Percentiles rank a stretch among this genome's conserved stretches.
Conservation (phyloP, 2,113 vertebrate genomes). For the Chamaetylas fuelleborni region DNA sequence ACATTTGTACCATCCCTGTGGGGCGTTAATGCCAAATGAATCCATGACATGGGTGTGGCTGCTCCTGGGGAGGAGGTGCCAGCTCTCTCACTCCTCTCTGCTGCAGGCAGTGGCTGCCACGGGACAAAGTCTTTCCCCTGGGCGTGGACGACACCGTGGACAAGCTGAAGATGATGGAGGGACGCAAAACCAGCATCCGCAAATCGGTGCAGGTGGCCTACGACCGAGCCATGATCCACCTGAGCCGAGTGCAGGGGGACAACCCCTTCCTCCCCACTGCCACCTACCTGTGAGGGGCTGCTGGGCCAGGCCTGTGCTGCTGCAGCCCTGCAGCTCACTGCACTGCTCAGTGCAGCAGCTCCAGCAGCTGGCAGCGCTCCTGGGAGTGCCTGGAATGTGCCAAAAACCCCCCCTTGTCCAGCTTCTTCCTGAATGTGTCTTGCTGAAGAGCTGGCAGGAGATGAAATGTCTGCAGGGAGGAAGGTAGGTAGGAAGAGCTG, state of each 20-base stretch:
- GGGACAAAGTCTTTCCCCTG: slow-evolving; percentile 89
- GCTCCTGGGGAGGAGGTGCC: not conserved
- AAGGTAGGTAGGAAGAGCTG: not conserved
- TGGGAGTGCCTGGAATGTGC: slow-evolving; percentile 54
- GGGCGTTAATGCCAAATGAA: not conserved
- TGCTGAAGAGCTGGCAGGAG: slow-evolving; percentile 47
- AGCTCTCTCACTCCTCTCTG: not conserved
- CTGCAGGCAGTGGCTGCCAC: slow-evolving; percentile 94
- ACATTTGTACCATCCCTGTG: fast-evolving
- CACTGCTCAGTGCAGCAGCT: not conserved
- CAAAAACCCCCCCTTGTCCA: slow-evolving; percentile 66
- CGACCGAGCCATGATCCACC: slow-evolving; percentile 92
- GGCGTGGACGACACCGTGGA: slow-evolving; percentile 92
- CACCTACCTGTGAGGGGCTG: slow-evolving; percentile 79
- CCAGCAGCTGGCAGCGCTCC: not conserved
- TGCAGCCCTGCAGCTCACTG: not conserved
- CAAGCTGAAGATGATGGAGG: slow-evolving; percentile 96
- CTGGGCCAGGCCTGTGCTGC: not conserved
- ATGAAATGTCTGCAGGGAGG: not conserved
- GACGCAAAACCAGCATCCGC: slow-evolving; percentile 93
- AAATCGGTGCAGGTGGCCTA: slow-evolving; percentile 98
- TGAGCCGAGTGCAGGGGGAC: slow-evolving; percentile 87
- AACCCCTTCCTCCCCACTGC: slow-evolving; percentile 84
- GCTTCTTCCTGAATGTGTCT: slow-evolving; percentile 48
- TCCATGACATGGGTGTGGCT: fast-evolving